phyloP scores from a whole-genome alignment of 2,888 invertebrate species.

The Tetramorium bicarinatum region DNA sequence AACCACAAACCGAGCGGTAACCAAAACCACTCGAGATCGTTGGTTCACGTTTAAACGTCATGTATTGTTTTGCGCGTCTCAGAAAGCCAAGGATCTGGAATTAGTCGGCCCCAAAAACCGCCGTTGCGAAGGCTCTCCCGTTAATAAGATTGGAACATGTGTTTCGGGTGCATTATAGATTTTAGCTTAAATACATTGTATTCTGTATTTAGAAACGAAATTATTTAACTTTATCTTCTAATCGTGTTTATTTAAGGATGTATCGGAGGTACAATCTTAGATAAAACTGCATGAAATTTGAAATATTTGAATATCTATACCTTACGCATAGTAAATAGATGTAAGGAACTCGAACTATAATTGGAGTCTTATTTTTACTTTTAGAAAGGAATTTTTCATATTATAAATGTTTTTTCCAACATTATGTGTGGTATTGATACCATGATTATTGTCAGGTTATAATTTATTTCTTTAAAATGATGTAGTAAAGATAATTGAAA shows the following conservation, averaged over 20 bases:
- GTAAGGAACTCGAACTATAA: no score
- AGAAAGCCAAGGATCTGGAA: constrained; percentile 80
- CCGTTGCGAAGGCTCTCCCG: constrained; percentile 58
- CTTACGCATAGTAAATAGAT: no score
- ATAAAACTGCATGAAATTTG: no score
- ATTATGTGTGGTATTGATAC: no score
- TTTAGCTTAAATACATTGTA: constrained; percentile 20
- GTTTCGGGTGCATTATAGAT: constrained; percentile 42
- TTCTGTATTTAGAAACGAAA: background rate
- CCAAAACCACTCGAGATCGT: constrained; percentile 76
- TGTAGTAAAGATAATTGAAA: no score
- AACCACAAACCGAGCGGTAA: constrained; percentile 78
- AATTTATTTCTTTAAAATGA: no score
- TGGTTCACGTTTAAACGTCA: constrained; percentile 75
- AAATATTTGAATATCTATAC: no score
- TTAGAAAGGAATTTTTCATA: no score
- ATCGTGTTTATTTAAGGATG: background rate
- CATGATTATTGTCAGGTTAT: no score
- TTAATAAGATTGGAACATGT: constrained; percentile 58
- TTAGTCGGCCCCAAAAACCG: constrained; percentile 82
- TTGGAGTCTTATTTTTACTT: no score
- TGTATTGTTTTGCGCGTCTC: constrained; percentile 83
- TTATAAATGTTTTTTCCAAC: no score
- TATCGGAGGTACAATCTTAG: no score
- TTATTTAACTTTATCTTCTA: background rate